Evolutionary conservation across 2,113 vertebrate genomes (phyloP), one percentile per base, ranked within the genome.

Genomic region (Nansenia antarctica): DNA sequence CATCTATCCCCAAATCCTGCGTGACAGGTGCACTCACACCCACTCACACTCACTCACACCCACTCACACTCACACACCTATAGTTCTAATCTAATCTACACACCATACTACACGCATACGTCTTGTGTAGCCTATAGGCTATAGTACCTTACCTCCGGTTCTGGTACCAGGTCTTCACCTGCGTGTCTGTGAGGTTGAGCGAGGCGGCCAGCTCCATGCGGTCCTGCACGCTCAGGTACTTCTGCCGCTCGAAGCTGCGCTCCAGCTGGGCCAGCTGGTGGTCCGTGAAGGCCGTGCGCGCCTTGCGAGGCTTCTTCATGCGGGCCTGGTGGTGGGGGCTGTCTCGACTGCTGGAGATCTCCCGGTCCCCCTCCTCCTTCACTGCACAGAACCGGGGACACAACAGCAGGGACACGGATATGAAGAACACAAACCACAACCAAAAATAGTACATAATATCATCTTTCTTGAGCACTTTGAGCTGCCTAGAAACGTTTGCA

Each of bases 111-210:
- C n/a, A n/a, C n/a, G n/a, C n/a, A n/a, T n/a, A n/a, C n/a, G n/a
- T n/a, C n/a, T n/a, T n/a, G n/a, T n/a, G n/a, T n/a, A n/a, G n/a
- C n/a, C n/a, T n/a, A n/a, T n/a, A n/a, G n/a, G n/a, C n/a, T n/a
- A n/a, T n/a, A n/a, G n/a, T n/a, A n/a, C n/a, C 83, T 94, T 90
- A 98, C 96, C 97, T 98, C 81, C 98, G 91, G 93, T 99, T 99
- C 92, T 99, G 97, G 94, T 99, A 99, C 97, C 98, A 99, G 84
- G 98, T 99, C 91, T 99, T 99, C 86, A 99, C 98, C 89, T 99
- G 97, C 22, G 98, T 99, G 95, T 99, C 98, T 31, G 96, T 98
- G 83, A 99, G 95, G 92, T 98, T 98, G 83, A 99, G 97, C 1
- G 98, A 98, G 9, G 97, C 97, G 8, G 98, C 97, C 77, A 99